Conservation (phyloP, 2,797 vertebrate genomes). For the Lacerta agilis region DNA sequence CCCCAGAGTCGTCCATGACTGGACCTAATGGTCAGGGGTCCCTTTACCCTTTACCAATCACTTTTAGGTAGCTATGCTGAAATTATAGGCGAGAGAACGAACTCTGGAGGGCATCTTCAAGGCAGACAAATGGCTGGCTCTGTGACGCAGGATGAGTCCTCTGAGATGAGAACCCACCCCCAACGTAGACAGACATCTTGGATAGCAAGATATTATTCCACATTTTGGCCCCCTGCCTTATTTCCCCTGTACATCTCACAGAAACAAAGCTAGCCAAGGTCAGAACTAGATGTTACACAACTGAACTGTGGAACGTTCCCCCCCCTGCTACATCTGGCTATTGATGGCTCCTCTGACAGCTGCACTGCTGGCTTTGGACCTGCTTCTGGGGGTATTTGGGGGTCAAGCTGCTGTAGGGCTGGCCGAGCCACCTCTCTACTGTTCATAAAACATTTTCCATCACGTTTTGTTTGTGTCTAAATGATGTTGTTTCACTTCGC, state of each 20-base stretch:
- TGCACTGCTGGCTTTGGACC: constrained; percentile 54
- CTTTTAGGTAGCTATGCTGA: not conserved
- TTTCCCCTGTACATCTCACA: constrained; percentile 65
- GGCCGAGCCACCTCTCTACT: constrained; percentile 49
- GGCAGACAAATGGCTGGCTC: not conserved
- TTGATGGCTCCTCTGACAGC: constrained; percentile 70
- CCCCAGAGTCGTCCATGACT: too few relatives aligned
- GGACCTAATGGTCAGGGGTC: too few relatives aligned
- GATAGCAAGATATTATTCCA: constrained; percentile 45
- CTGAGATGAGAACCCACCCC: not conserved
- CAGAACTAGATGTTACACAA: constrained; percentile 70
- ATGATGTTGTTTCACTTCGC: constrained; percentile 41
- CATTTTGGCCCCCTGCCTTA: constrained; percentile 54
- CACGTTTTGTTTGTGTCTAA: constrained; percentile 56
- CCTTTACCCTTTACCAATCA: too few relatives aligned
- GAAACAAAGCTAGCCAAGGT: constrained; percentile 57
- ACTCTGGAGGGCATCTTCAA: not conserved
- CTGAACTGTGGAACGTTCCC: constrained; percentile 58
- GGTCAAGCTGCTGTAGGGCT: constrained; percentile 77
- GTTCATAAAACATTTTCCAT: constrained; percentile 56
- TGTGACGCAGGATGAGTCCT: not conserved
- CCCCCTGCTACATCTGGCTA: constrained; percentile 73
- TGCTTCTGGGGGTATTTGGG: constrained; percentile 63
- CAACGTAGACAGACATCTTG: constrained; percentile 16
- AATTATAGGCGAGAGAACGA: not conserved